Conservation (phyloP, 37 sponge, comb jelly and placozoan genomes). For the Mnemiopsis leidyi region DNA sequence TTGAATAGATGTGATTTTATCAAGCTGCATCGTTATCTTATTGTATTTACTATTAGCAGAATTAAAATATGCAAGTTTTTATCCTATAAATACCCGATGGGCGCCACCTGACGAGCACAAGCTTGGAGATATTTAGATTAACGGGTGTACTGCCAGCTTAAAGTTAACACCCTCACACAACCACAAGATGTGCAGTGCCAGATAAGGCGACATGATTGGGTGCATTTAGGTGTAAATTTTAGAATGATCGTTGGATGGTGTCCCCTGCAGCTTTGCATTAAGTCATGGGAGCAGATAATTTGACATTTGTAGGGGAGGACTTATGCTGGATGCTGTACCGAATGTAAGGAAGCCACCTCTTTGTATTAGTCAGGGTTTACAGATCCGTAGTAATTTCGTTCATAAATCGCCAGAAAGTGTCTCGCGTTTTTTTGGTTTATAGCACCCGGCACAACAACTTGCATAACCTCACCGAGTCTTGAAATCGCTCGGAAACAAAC, state of each 20-base stretch:
- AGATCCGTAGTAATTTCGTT: not conserved
- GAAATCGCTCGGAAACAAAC: not conserved
- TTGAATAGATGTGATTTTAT: too few species aligned
- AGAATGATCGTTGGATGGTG: not conserved
- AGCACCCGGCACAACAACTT: too few species aligned
- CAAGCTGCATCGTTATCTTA: too few species aligned
- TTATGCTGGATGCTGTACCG: not conserved
- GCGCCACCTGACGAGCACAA: too few species aligned
- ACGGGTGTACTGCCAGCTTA: too few species aligned
- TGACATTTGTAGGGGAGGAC: not conserved
- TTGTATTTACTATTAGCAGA: too few species aligned
- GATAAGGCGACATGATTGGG: not conserved
- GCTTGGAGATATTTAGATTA: too few species aligned
- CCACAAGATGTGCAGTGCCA: too few species aligned
- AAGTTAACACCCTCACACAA: too few species aligned
- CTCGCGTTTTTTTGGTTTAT: too few species aligned
- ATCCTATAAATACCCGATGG: too few species aligned
- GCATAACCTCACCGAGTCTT: not conserved
- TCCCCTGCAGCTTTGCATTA: not conserved
- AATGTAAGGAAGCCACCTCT: not conserved
- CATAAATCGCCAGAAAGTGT: not conserved
- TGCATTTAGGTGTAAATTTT: not conserved
- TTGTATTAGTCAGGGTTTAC: not conserved
- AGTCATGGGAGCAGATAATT: not conserved
- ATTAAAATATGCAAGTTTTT: too few species aligned